These are phyloP conservation scores for Polypterus senegalus DNA, from an alignment of 2,113 vertebrate species.

Conservation along the genomic window DNA sequence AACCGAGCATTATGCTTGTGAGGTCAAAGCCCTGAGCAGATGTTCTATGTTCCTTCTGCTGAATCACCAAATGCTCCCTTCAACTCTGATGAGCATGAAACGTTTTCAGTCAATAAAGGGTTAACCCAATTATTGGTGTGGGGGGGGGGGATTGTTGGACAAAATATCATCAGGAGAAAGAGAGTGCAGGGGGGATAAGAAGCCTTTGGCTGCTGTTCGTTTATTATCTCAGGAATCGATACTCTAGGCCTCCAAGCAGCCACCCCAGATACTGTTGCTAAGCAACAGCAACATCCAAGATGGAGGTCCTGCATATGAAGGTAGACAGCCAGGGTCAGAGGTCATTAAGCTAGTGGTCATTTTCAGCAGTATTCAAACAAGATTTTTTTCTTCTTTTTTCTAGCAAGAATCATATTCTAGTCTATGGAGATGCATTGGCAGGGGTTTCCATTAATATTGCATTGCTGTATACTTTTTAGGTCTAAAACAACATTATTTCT, in stretches of 20 bases:
- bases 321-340: constrained; percentile 46
- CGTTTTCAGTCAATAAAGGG: neutral
- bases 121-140: neutral
- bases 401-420: too few relatives aligned
- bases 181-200: constrained; percentile 15
- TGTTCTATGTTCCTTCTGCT: too few relatives aligned
- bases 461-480: too few relatives aligned
- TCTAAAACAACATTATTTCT: too few relatives aligned
- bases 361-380: constrained; percentile 24
- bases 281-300: constrained; percentile 64
- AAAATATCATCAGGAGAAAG: neutral
- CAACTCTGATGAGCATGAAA: constrained; percentile 22
- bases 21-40: too few relatives aligned
- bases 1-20: too few relatives aligned
- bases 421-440: too few relatives aligned
- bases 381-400: too few relatives aligned
- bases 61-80: neutral
- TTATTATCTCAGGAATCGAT: constrained; percentile 44
- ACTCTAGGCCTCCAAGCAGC: constrained; percentile 59
- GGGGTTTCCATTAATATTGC: too few relatives aligned
- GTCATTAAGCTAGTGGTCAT: constrained; percentile 54
- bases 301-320: constrained; percentile 56
- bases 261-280: constrained; percentile 65
- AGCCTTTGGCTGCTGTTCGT: constrained; percentile 33
- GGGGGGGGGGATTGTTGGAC: neutral